Evolutionary conservation across 1,140 invertebrate species (phyloP), one percentile per base, ranked within the genome.

Genomic region (Leptoteleia sp.): DNA sequence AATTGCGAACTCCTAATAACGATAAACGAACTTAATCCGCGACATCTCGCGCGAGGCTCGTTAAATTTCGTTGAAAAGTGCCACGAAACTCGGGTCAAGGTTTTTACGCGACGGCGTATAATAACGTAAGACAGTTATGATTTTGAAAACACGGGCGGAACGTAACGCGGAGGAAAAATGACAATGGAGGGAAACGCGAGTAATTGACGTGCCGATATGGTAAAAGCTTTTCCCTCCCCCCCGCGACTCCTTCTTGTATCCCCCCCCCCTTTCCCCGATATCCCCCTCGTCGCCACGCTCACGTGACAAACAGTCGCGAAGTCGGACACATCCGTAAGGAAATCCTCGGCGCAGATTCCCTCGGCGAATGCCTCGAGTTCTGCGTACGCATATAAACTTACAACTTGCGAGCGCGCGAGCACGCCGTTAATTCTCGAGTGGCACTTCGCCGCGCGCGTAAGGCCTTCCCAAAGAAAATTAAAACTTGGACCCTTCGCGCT

Each of bases 151-250:
- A 38, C 12, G n/a, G 25, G 40, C 42, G 42, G 48, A 62, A 55
- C 31, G 47, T 61, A 55, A 47, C 27, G 38, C 19, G 11, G 50
- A 52, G 57, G 61, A 59, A 76, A 76, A 62, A 76, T 68, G 72
- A 64, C 48, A 64, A 52, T 54, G 43, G 12, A n/a, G 13, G 61
- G 37, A 75, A 75, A 65, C 25, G 55, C 59, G 55, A 40, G 50
- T 77, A 77, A 77, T 77, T 77, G 75, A 71, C 75, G 52, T 70
- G 5, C 22, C 37, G 75, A 71, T 77, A 71, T 65, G 59, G 59
- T 77, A 71, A 77, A 71, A 77, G 65, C 59, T 65, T 70, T 47
- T 45, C 8, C 25, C 40, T 35, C 33, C 19, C 8, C 3, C n/a
- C n/a, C n/a, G n/a, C n/a, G n/a, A n/a, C n/a, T n/a, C n/a, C n/a